Evolutionary conservation across 2,888 invertebrate genomes (phyloP).

Genomic region (Formica aserva): DNA sequence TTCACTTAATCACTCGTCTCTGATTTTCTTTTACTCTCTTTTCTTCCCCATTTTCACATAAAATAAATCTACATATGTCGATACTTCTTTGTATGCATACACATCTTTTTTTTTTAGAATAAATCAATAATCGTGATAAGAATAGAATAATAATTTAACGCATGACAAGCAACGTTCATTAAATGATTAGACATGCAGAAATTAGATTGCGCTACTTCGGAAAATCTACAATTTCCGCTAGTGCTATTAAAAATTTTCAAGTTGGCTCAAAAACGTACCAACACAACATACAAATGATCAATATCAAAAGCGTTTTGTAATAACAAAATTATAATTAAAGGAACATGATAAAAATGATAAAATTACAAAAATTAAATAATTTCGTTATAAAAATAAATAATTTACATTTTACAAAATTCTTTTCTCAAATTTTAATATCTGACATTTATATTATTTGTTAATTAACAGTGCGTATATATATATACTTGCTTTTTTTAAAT

Average conservation of each 20-base stretch:
- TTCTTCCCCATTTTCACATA: slow-evolving; percentile 26
- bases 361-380: neutral
- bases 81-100: neutral
- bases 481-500: neutral
- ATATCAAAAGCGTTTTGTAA: neutral
- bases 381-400: neutral
- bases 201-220: slow-evolving; percentile 36
- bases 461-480: neutral
- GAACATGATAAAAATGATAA: neutral
- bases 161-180: slow-evolving; percentile 35
- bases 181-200: slow-evolving; percentile 35
- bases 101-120: neutral
- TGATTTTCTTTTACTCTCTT: slow-evolving; percentile 17
- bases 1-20: slow-evolving; percentile 29
- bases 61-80: neutral
- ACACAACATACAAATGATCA: neutral
- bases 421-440: neutral
- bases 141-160: slow-evolving; percentile 22
- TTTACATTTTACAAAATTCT: neutral
- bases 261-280: neutral
- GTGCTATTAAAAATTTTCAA: slow-evolving; percentile 23
- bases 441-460: neutral
- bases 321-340: neutral
- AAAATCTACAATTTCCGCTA: slow-evolving; percentile 22
- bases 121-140: neutral